phyloP scores from a whole-genome alignment of 2,113 vertebrate genomes.

The Syngnathoides biaculeatus region DNA sequence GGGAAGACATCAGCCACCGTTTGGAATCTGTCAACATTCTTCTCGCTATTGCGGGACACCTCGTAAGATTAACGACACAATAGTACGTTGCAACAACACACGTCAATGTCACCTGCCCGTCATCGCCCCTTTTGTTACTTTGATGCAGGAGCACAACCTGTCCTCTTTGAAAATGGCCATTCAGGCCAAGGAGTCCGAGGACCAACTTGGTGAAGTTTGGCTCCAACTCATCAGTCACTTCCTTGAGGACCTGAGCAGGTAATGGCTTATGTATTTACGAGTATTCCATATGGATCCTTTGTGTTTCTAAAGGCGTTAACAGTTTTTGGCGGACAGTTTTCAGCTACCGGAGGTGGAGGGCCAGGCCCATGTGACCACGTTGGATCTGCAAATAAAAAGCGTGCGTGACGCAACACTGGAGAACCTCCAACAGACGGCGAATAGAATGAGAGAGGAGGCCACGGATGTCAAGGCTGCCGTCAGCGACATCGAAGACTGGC shows the following conservation, averaged over 20 bases:
- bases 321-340: constrained; percentile 44
- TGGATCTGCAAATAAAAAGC: constrained; percentile 87
- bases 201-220: constrained; percentile 79
- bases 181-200: constrained; percentile 77
- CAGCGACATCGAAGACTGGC: constrained; percentile 88
- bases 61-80: constrained; percentile 76
- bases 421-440: constrained; percentile 77
- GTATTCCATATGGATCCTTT: not conserved
- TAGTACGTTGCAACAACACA: not conserved
- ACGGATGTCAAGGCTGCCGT: constrained; percentile 80
- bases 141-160: constrained; percentile 81
- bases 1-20: constrained; percentile 95
- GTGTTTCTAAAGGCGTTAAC: not conserved
- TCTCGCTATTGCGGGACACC: constrained; percentile 74
- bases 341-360: constrained; percentile 78
- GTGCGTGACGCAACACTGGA: constrained; percentile 74
- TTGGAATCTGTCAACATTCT: constrained; percentile 84
- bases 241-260: constrained; percentile 79
- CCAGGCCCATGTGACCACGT: constrained; percentile 79
- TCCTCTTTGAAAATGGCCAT: constrained; percentile 81
- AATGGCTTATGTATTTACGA: not conserved
- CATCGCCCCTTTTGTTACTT: constrained; percentile 31
- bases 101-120: not conserved
- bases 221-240: constrained; percentile 84
- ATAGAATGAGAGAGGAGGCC: constrained; percentile 77